Evolutionary conservation across 1,140 invertebrate genomes (phyloP), one percentile per base, ranked within the genome.

Genomic region (Trinorchestia longiramus): DNA sequence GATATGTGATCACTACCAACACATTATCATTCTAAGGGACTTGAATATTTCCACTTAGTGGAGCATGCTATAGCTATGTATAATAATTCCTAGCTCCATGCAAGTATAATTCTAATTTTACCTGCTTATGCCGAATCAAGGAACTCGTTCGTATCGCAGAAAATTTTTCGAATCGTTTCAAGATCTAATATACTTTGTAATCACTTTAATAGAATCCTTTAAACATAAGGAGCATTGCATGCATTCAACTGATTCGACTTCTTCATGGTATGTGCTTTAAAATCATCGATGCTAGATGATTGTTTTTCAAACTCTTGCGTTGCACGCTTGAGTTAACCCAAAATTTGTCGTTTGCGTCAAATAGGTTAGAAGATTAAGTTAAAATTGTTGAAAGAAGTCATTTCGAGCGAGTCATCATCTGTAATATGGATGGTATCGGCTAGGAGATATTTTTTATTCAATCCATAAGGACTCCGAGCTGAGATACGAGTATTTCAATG

Each of bases 331-430:
- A 36, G 62, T 77, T 77, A 11, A 36, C 11, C 28, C 28, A 77
- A 36, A 77, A 77, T 77, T 36, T 77, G 62, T 77, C 62, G 62
- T 77, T 77, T 77, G 62, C 11, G 62, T 36, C 62, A 77, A 77
- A 36, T 77, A 36, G 36, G 15, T 77, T 28, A 28, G 11, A 77
- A 77, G 47, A 53, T 11, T 53, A 53, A 19, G 47, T 19, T 53
- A 11, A 19, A 36, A 77, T 36, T 77, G 62, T 77, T 77, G 15
- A 36, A 23, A 19, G 62, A 77, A 77, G 62, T 77, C 62, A 77
- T 77, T 90, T 90, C 43, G 88, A 90, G 88, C 88, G 43, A 90
- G 88, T 90, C 88, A 90, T 90, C 88, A 90, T 42, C 88, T 90
- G 6, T 90, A 90, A 90, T 90, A 90, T 90, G 88, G 88, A 77